These are phyloP conservation scores for Cyphomyrus plagiostoma DNA, from an alignment of 2,113 vertebrate species.

Conservation along the genomic window DNA sequence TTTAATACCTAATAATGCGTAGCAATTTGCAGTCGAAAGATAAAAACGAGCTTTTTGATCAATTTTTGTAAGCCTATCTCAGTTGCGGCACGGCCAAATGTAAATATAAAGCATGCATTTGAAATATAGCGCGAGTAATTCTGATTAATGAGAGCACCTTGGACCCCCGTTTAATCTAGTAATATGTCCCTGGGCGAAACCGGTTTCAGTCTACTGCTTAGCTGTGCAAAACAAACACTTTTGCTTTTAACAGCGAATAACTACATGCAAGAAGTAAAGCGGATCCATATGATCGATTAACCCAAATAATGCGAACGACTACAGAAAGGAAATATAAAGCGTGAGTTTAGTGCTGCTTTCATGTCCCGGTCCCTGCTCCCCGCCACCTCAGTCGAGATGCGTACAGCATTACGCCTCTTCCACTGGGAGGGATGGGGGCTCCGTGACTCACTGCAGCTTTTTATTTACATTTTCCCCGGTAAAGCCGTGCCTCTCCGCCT, in stretches of 20 bases:
- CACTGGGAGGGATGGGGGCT: background rate
- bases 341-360: background rate
- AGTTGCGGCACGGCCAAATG: conserved; percentile 22
- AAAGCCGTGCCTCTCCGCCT: background rate
- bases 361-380: background rate
- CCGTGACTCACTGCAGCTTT: background rate
- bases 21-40: conserved; percentile 7
- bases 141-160: background rate
- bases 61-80: conserved; percentile 16
- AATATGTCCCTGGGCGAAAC: conserved; percentile 11
- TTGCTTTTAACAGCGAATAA: background rate
- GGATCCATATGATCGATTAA: background rate
- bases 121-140: background rate
- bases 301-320: background rate
- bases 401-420: background rate
- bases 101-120: conserved; percentile 5
- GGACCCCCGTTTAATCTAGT: background rate
- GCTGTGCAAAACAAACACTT: background rate
- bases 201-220: background rate
- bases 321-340: background rate
- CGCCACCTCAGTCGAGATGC: background rate
- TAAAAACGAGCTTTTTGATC: conserved; percentile 17
- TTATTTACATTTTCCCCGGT: background rate
- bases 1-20: background rate
- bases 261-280: background rate